Evolutionary conservation across 2,113 vertebrate genomes (phyloP).

Genomic region (Brachyistius frenatus): DNA sequence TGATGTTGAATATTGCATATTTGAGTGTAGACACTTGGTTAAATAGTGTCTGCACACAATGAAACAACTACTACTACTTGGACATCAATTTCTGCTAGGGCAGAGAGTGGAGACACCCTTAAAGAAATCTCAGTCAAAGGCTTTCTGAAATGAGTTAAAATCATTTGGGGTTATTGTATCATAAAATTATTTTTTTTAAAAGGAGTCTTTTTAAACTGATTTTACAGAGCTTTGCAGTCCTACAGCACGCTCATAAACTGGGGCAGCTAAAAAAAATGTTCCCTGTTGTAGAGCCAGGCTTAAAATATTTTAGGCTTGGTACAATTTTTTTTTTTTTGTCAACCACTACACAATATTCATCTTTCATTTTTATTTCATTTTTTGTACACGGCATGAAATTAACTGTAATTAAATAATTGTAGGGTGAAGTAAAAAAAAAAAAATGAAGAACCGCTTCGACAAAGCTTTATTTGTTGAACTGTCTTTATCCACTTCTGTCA

Average conservation of each 20-base stretch:
- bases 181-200: constrained; percentile 32
- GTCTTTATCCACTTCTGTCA: constrained; percentile 7
- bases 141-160: constrained; percentile 14
- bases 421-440: not conserved
- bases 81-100: not conserved
- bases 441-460: not conserved
- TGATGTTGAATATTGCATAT: constrained; percentile 34
- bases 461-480: constrained; percentile 1
- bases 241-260: not conserved
- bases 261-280: not conserved
- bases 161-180: constrained; percentile 23
- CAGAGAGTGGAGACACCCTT: constrained; percentile 1
- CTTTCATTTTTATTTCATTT: not conserved
- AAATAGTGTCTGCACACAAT: constrained; percentile 19
- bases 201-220: constrained; percentile 10
- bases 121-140: constrained; percentile 18
- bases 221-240: constrained; percentile 8
- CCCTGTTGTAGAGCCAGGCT: not conserved
- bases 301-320: not conserved
- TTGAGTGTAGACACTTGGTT: not conserved
- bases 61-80: constrained; percentile 15
- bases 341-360: not conserved
- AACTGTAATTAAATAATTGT: not conserved
- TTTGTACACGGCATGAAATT: too few species aligned
- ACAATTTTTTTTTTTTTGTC: not conserved